These are phyloP conservation scores for Hippocampus guttulatus DNA, from an alignment of 2,113 vertebrate genomes.

Conservation along the genomic window DNA sequence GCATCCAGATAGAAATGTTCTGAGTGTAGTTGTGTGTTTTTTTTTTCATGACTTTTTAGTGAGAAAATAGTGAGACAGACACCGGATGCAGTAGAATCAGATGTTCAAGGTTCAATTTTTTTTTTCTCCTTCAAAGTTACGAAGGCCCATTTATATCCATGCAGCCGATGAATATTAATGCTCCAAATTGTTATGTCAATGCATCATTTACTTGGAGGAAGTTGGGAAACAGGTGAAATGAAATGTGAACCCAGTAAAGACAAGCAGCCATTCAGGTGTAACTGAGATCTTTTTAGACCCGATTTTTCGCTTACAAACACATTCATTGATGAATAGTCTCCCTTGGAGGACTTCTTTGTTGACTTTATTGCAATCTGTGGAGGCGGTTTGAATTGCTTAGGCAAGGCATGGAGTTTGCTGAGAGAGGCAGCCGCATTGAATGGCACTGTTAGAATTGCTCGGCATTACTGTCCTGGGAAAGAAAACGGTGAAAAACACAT, in stretches of 20 bases:
- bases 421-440: slow-evolving; percentile 64
- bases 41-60: not conserved
- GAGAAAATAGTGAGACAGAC: not conserved
- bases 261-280: slow-evolving; percentile 57
- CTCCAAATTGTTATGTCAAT: slow-evolving; percentile 31
- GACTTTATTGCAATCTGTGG: slow-evolving; percentile 55
- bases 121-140: slow-evolving; percentile 2
- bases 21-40: not conserved
- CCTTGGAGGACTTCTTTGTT: slow-evolving; percentile 63
- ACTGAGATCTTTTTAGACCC: slow-evolving; percentile 45
- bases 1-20: not conserved
- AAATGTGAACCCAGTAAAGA: slow-evolving; percentile 38
- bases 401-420: slow-evolving; percentile 65
- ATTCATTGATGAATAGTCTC: slow-evolving; percentile 62
- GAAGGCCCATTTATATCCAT: slow-evolving; percentile 7
- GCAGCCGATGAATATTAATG: slow-evolving; percentile 13
- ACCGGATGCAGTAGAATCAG: not conserved
- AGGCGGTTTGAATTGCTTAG: slow-evolving; percentile 64
- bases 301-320: slow-evolving; percentile 49
- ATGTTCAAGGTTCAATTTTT: not conserved
- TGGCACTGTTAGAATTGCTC: slow-evolving; percentile 59
- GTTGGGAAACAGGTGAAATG: slow-evolving; percentile 51
- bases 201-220: slow-evolving; percentile 23
- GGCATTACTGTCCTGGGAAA: slow-evolving; percentile 69
- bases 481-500: slow-evolving; percentile 53